Base-by-base conservation (phyloP, 2,113 vertebrate genomes). In the Trinectes maculatus region DNA sequence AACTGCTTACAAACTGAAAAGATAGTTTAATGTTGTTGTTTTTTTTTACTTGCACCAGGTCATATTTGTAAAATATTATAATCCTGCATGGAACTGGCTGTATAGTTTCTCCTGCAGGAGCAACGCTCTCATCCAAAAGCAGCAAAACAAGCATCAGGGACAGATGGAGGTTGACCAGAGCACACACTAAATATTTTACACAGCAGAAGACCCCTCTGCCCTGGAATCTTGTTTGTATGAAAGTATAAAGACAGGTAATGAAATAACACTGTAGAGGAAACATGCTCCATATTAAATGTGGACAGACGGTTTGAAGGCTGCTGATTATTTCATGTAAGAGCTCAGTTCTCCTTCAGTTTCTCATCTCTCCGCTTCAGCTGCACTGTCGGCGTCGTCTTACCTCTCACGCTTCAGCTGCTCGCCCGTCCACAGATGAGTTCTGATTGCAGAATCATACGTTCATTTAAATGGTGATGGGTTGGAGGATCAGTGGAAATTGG, bases 381-480 rank as follows among this genome's bases (percentile, higher is more conserved):
- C 52, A 52, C 25, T 46, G 18, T 51, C 49, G 8, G 18, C 36
- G 25, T 58, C 76, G 52, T 64, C 77, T 49, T 51, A 53, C 48
- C 42, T 67, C 62, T 80, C 34, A 8, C 25, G 33, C 71, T 39
- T 60, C 53, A 63, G 58, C 56, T 60, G 53, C 48, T 70, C 63
- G 74, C 46, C 21, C 72, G 28, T 70, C 55, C 78, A 55, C 26
- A 73, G 70, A 85, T 85, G 81, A 37, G 11, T 68, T 91, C 68
- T 81, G 85, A 91, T 88, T 85, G 80, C 71, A 63, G 59, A 77
- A 67, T 85, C 83, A 84, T 86, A 90, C 91, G 91, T 87, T 85
- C 82, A 92, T 91, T 85, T 92, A 91, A 89, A 92, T 92, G 89
- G 84, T 92, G 92, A 92, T 91, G 81, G 80, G 71, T 56, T 71